Percentiles rank a stretch among this genome's conserved stretches.
Evolutionary conservation across 2,888 invertebrate species (phyloP).

Genomic region (Mechanitis mazaeus): DNA sequence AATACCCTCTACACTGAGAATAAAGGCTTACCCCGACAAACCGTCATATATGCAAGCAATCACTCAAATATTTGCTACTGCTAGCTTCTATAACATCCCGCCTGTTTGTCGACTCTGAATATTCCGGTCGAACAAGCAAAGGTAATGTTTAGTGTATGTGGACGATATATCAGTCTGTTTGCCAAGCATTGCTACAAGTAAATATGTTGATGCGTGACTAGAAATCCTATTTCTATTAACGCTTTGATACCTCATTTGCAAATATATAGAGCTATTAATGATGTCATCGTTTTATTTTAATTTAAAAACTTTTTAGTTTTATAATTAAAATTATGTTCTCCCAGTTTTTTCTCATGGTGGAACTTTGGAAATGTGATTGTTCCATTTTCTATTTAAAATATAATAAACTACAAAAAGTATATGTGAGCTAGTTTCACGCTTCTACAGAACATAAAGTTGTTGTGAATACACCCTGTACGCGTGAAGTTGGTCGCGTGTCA

Average conservation of each 20-base stretch:
- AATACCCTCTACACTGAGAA: constrained; percentile 8
- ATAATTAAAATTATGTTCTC: no score
- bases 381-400: background rate
- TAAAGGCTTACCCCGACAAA: constrained; percentile 19
- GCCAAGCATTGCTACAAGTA: constrained; percentile 32
- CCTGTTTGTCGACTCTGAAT: constrained; percentile 33
- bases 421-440: constrained; percentile 12
- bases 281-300: background rate
- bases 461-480: constrained; percentile 12
- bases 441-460: constrained; percentile 12
- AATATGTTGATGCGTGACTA: constrained; percentile 29
- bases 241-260: constrained; percentile 23
- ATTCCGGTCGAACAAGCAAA: constrained; percentile 37
- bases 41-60: constrained; percentile 41
- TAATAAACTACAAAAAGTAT: constrained; percentile 2
- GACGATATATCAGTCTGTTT: constrained; percentile 30
- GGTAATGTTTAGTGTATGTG: constrained; percentile 47
- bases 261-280: background rate
- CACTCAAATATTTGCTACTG: constrained; percentile 55
- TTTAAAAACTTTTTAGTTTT: background rate
- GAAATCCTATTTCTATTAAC: constrained; percentile 15
- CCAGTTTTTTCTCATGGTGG: no score
- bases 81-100: constrained; percentile 38
- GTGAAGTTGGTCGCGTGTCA: constrained; percentile 18
- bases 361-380: no score